Evolutionary conservation across 1,140 invertebrate species (phyloP), one percentile per base, ranked within the genome.

Genomic region (Coenobita brevimanus): DNA sequence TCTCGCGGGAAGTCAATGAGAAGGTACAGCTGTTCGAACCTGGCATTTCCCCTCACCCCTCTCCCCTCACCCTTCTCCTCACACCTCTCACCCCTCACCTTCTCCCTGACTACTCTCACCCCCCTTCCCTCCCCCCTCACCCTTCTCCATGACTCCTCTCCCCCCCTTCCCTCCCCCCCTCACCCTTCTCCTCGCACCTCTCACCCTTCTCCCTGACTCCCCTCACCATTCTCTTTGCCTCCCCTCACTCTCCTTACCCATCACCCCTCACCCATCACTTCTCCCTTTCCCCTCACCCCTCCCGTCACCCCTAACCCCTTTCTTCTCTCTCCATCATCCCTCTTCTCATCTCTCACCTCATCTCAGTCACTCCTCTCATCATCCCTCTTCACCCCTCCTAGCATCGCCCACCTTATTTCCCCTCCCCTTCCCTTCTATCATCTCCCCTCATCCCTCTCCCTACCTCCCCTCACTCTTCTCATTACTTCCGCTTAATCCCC

Each of bases 1-100:
- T 60, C 50, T 21, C 76, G 62, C 76, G 0, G 21, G 15, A 10
- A 57, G 3, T 33, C 76, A 79, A 62, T 79, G 76, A 79, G 38
- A 57, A 46, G 27, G 33, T 17, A 64, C 78, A 43, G 57, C 57
- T 81, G 33, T 21, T 81, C 21, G 67, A 30, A 10, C 67, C 33
- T 3, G 3, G 4, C n/a, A n/a, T n/a, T n/a, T n/a, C n/a, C n/a
- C n/a, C n/a, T n/a, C n/a, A n/a, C n/a, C n/a, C n/a, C n/a, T n/a
- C n/a, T n/a, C n/a, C n/a, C n/a, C n/a, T n/a, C n/a, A n/a, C n/a
- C n/a, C n/a, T n/a, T n/a, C n/a, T n/a, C n/a, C n/a, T n/a, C n/a
- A n/a, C n/a, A n/a, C n/a, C n/a, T n/a, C n/a, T n/a, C n/a, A n/a
- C n/a, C n/a, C n/a, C n/a, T n/a, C n/a, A 27, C 60, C 60, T n/a